These are phyloP conservation scores for Achlya flavicornis DNA, from an alignment of 2,888 invertebrate species.

Conservation along the genomic window DNA sequence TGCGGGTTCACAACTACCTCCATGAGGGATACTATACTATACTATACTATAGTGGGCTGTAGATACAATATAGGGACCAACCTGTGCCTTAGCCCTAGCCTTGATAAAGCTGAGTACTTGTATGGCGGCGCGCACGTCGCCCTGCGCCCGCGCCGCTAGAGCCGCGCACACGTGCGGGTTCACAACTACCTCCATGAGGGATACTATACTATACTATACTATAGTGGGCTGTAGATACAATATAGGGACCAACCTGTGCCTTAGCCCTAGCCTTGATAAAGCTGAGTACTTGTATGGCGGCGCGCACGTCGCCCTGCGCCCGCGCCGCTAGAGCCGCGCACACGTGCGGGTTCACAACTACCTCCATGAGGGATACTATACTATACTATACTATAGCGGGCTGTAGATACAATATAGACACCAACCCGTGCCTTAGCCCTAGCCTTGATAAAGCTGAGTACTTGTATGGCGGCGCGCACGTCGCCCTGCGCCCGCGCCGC, in stretches of 20 bases:
- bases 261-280: constrained; percentile 78
- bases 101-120: constrained; percentile 92
- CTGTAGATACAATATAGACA: too few species aligned
- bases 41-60: too few species aligned
- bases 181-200: too few species aligned
- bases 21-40: too few species aligned
- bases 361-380: constrained; percentile 71
- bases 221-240: too few species aligned
- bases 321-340: constrained; percentile 91
- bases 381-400: too few species aligned
- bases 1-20: too few species aligned
- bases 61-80: constrained; percentile 17
- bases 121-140: constrained; percentile 96
- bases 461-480: constrained; percentile 95
- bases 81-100: constrained; percentile 48
- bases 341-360: constrained; percentile 88
- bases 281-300: constrained; percentile 95
- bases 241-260: constrained; percentile 39
- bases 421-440: constrained; percentile 46
- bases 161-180: constrained; percentile 78
- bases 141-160: constrained; percentile 92
- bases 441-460: constrained; percentile 89
- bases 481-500: constrained; percentile 94
- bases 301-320: constrained; percentile 94
- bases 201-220: too few species aligned